Conservation (phyloP, 2,113 vertebrate species). For the Gymnarchus niloticus region DNA sequence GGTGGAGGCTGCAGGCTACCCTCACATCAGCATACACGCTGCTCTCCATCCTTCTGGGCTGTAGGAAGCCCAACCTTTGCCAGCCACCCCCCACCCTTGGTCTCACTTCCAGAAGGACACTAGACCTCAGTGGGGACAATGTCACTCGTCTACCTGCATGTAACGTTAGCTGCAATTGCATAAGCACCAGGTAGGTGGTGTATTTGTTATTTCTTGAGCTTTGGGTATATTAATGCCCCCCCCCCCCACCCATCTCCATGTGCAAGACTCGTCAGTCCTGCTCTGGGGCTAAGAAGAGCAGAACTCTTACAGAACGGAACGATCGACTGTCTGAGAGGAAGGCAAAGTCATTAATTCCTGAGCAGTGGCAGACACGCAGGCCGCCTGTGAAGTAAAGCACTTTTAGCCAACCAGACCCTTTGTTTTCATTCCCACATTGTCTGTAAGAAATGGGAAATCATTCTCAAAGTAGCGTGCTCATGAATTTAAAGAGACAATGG, state of each 20-base stretch:
- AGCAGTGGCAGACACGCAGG: not conserved
- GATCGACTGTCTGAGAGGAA: not conserved
- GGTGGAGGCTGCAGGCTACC: not conserved
- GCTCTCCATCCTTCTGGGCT: not conserved
- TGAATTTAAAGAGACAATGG: conserved; percentile 16
- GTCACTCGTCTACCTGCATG: too few species aligned
- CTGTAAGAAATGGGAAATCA: not conserved
- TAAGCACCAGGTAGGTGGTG: too few species aligned
- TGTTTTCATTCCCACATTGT: not conserved
- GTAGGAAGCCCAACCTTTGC: not conserved
- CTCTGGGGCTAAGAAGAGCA: not conserved
- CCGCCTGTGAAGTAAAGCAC: not conserved
- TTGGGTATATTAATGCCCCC: not conserved
- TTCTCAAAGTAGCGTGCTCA: not conserved
- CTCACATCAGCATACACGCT: not conserved
- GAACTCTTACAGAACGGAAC: not conserved
- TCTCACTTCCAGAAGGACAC: not conserved
- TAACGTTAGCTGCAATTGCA: too few species aligned
- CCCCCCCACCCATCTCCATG: not conserved
- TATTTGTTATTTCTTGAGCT: not conserved
- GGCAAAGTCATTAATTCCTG: not conserved
- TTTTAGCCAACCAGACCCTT: not conserved
- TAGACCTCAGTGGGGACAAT: too few species aligned
- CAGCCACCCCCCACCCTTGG: not conserved
- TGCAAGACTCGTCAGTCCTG: too few species aligned